phyloP scores from a whole-genome alignment of 2,888 invertebrate genomes.

The Lepetodrilus schrolli region DNA sequence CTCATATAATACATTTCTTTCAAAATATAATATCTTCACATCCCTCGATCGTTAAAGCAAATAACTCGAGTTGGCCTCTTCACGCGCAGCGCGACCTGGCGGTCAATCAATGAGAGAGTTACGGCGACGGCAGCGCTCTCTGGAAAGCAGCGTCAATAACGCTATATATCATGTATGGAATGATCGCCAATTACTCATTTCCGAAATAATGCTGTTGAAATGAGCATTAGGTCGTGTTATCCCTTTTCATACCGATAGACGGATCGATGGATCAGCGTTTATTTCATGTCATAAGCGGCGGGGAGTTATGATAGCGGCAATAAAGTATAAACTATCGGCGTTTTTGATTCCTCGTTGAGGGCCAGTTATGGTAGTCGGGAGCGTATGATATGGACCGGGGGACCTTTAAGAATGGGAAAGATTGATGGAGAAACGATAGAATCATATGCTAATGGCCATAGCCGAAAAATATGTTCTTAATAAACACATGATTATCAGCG shows the following conservation, averaged over 20 bases:
- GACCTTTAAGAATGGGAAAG: too few species aligned
- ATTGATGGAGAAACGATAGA: too few species aligned
- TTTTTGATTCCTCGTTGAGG: too few species aligned
- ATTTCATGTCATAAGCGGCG: not conserved
- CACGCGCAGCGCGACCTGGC: not conserved
- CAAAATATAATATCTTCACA: slow-evolving; percentile 29
- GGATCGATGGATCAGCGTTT: slow-evolving; percentile 21
- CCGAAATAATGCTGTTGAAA: slow-evolving; percentile 28
- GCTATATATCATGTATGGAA: slow-evolving; percentile 40
- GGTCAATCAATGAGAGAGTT: too few species aligned
- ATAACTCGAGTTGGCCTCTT: not conserved
- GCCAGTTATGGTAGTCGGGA: not conserved
- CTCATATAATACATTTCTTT: slow-evolving; percentile 33
- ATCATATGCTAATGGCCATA: too few species aligned
- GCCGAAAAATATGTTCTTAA: too few species aligned
- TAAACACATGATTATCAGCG: too few species aligned
- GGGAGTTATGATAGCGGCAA: not conserved
- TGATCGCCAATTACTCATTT: slow-evolving; percentile 37
- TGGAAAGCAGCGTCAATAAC: too few species aligned
- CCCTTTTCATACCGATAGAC: not conserved
- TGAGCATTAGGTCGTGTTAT: slow-evolving; percentile 32
- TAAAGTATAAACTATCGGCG: not conserved
- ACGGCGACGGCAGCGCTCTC: too few species aligned
- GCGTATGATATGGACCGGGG: too few species aligned
- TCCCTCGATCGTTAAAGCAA: slow-evolving; percentile 26